Evolutionary conservation across 2,888 invertebrate species (phyloP).

Genomic region (Dasypolia templi): DNA sequence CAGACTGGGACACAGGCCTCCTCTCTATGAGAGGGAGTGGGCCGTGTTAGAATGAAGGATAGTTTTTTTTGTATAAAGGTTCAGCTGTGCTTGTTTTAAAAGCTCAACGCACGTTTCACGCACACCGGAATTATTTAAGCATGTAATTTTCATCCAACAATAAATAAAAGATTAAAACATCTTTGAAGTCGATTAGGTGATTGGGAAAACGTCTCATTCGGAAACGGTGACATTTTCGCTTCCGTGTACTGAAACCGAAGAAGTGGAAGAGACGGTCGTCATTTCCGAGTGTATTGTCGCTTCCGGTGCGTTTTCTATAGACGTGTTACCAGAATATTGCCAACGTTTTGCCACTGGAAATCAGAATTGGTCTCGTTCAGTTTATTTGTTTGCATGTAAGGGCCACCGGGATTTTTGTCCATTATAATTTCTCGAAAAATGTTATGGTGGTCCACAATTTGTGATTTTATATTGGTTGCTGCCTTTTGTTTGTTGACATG

Average conservation of each 20-base stretch:
- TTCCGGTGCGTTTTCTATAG: slow-evolving; percentile 65
- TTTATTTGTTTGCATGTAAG: slow-evolving; percentile 25
- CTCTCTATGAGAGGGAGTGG: too few relatives aligned
- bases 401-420: background rate
- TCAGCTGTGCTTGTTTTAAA: background rate
- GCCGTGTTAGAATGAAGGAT: too few relatives aligned
- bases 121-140: background rate
- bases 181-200: slow-evolving; percentile 57
- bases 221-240: slow-evolving; percentile 63
- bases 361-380: slow-evolving; percentile 39
- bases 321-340: slow-evolving; percentile 51
- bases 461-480: background rate
- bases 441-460: background rate
- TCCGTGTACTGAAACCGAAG: slow-evolving; percentile 63
- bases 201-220: slow-evolving; percentile 60
- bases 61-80: slow-evolving; percentile 1
- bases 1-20: too few relatives aligned
- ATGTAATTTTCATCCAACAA: slow-evolving; percentile 3
- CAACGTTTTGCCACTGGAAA: slow-evolving; percentile 45
- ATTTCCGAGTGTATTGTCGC: slow-evolving; percentile 66
- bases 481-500: background rate
- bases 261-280: slow-evolving; percentile 65
- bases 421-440: background rate
- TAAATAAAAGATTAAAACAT: slow-evolving; percentile 49
- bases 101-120: background rate